These are phyloP conservation scores for Trogon surrucura DNA, from an alignment of 2,113 vertebrate genomes.

Conservation along the genomic window DNA sequence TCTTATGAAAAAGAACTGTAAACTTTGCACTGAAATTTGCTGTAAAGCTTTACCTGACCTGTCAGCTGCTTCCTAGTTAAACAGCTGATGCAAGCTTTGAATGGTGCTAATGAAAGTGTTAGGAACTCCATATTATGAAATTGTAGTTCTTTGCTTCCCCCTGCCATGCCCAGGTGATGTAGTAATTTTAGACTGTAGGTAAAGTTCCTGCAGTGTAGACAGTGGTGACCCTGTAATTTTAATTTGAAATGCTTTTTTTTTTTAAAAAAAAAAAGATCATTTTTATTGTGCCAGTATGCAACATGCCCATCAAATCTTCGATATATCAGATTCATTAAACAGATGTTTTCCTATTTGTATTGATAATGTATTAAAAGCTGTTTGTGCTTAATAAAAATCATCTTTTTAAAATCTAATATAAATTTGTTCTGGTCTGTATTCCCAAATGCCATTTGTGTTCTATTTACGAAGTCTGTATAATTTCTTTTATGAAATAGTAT, in stretches of 20 bases:
- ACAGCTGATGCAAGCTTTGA: conserved; percentile 82
- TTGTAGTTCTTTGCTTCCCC: conserved; percentile 69
- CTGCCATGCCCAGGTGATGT: conserved; percentile 72
- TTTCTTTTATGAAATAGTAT: neutral
- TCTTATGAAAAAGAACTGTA: conserved; percentile 74
- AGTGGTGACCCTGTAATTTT: conserved; percentile 79
- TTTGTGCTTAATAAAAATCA: conserved; percentile 83
- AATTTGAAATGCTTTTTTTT: conserved; percentile 72
- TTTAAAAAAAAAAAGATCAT: conserved; percentile 31
- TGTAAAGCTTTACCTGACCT: conserved; percentile 83
- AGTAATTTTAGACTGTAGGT: conserved; percentile 80
- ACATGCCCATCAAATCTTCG: conserved; percentile 78
- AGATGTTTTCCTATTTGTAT: conserved; percentile 82
- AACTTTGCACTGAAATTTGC: conserved; percentile 80
- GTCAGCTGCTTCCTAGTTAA: conserved; percentile 72
- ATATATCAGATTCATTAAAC: conserved; percentile 79
- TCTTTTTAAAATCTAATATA: conserved; percentile 78
- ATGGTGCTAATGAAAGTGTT: conserved; percentile 87
- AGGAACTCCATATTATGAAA: conserved; percentile 76
- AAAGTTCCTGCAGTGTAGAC: conserved; percentile 76
- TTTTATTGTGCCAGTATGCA: conserved; percentile 83
- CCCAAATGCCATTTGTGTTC: neutral
- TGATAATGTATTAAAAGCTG: conserved; percentile 84
- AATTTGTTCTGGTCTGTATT: conserved; percentile 64
- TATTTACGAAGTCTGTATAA: neutral